Conservation (phyloP, 2,888 invertebrate genomes). For the Orchestes rusci region DNA sequence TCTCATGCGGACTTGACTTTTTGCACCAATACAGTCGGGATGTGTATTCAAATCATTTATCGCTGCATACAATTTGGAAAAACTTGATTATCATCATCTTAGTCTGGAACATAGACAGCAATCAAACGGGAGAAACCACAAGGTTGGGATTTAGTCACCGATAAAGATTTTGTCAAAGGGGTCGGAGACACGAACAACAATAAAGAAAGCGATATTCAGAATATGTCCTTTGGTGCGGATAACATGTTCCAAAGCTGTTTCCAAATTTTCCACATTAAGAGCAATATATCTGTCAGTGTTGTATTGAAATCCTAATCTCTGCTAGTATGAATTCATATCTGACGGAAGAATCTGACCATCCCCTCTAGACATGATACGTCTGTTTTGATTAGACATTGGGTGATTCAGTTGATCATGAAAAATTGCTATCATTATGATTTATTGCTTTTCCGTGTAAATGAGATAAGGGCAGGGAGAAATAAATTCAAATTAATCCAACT, state of each 20-base stretch:
- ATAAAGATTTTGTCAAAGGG: background rate
- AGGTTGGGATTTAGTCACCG: background rate
- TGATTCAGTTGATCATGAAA: constrained; percentile 15
- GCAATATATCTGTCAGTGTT: constrained; percentile 37
- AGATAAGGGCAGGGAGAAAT: too few species aligned
- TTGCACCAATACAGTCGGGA: constrained; percentile 18
- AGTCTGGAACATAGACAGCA: background rate
- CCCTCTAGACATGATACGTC: constrained; percentile 31
- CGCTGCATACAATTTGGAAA: background rate
- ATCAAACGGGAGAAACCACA: background rate
- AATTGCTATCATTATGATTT: constrained; percentile 14
- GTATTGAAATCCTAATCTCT: constrained; percentile 38
- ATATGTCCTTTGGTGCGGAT: constrained; percentile 15
- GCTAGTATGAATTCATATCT: constrained; percentile 30
- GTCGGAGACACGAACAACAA: too few species aligned
- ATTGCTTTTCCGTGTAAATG: too few species aligned
- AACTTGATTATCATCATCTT: background rate
- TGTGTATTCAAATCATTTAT: too few species aligned
- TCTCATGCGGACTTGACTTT: constrained; percentile 1
- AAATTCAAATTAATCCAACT: too few species aligned
- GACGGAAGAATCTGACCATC: constrained; percentile 35
- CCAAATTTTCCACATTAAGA: constrained; percentile 27
- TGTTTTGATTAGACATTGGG: constrained; percentile 31
- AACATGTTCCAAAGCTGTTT: constrained; percentile 6
- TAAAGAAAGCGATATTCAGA: too few species aligned